These are phyloP conservation scores for Scylla paramamosain DNA, from an alignment of 1,140 invertebrate species.

Conservation along the genomic window DNA sequence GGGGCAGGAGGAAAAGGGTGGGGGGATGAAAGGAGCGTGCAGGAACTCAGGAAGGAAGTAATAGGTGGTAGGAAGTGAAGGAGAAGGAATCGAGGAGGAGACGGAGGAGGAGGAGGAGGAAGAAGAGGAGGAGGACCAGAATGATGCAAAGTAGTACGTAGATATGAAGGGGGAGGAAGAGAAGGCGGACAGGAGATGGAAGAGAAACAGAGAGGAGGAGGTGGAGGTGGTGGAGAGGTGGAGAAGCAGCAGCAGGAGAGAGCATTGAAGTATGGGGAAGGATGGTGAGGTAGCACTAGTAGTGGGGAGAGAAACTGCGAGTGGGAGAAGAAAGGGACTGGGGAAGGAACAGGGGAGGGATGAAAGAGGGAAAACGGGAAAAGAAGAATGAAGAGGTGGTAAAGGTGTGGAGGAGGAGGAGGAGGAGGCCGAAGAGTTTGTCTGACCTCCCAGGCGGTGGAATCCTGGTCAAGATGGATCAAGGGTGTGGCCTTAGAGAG, in stretches of 20 bases:
- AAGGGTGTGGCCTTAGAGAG: not conserved
- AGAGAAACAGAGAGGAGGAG: too few relatives aligned
- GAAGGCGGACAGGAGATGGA: too few relatives aligned
- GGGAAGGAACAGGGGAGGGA: not conserved
- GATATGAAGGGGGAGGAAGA: not conserved
- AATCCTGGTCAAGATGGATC: not conserved
- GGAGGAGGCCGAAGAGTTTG: slow-evolving; percentile 6
- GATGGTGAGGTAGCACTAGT: too few relatives aligned
- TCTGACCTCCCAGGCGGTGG: not conserved
- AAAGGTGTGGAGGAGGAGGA: not conserved
- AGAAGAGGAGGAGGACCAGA: too few relatives aligned
- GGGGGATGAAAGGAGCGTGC: too few relatives aligned
- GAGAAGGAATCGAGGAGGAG: too few relatives aligned
- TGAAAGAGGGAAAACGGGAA: not conserved
- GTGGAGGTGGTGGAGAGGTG: too few relatives aligned
- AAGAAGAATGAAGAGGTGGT: not conserved
- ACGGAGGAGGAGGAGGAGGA: too few relatives aligned
- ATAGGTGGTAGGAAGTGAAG: too few relatives aligned
- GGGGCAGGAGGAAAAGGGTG: not conserved
- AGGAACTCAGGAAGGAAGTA: too few relatives aligned
- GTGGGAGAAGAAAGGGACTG: not conserved
- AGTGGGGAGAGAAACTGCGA: not conserved
- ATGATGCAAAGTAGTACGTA: too few relatives aligned
- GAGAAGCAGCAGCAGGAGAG: too few relatives aligned
- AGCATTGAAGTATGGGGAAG: not conserved